Conservation (phyloP, 2,797 vertebrate genomes). For the Avahi laniger region DNA sequence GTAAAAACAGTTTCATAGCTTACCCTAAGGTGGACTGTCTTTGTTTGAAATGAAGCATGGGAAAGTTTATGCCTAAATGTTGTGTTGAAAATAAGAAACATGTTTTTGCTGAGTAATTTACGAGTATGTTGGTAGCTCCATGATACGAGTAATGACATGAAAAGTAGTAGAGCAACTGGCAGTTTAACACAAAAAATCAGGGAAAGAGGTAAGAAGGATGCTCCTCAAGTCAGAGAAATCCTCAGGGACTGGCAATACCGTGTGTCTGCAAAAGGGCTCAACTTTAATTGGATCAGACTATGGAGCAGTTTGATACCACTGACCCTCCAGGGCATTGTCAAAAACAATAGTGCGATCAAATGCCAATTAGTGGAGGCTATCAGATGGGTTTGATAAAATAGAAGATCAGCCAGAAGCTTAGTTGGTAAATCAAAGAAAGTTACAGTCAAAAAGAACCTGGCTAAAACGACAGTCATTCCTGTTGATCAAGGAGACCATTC, state of each 20-base stretch:
- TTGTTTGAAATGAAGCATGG: background rate
- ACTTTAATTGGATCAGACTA: background rate
- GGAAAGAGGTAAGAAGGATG: background rate
- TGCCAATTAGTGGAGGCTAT: background rate
- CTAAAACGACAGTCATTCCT: background rate
- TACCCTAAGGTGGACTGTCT: rapidly evolving
- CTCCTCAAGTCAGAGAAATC: background rate
- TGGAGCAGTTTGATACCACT: background rate
- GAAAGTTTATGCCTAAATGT: background rate
- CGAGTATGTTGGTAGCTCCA: background rate
- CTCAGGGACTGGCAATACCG: background rate
- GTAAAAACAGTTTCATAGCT: background rate
- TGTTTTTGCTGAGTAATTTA: background rate
- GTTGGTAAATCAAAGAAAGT: background rate
- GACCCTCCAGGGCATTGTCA: background rate
- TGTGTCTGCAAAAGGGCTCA: background rate
- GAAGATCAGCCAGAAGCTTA: background rate
- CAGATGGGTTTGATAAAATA: background rate
- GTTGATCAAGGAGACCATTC: background rate
- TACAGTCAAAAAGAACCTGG: background rate
- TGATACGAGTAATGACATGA: background rate
- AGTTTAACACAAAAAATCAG: background rate
- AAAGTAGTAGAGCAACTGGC: background rate
- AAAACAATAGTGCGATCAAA: background rate
- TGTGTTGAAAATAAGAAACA: background rate